Evolutionary conservation across 1,140 invertebrate species (phyloP).

Genomic region (Micrasema longulum): DNA sequence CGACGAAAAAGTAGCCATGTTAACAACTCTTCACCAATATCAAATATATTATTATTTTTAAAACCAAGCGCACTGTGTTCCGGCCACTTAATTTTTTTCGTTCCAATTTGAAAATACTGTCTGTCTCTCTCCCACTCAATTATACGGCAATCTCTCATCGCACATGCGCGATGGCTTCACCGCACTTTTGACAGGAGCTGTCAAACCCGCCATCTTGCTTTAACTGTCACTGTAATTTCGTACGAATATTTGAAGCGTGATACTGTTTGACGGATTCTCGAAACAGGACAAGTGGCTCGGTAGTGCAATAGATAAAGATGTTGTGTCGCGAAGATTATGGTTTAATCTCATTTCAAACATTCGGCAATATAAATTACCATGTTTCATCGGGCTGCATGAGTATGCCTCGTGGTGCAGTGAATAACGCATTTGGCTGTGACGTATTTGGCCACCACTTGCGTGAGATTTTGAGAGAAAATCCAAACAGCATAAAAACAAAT

Average conservation of each 20-base stretch:
- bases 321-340: too few species aligned
- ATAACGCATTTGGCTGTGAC: too few species aligned
- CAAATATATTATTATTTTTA: conserved; percentile 22
- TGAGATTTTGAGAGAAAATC: too few species aligned
- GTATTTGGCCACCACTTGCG: too few species aligned
- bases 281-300: too few species aligned
- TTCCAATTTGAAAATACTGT: conserved; percentile 6
- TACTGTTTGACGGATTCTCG: conserved; percentile 14
- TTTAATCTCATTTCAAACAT: too few species aligned
- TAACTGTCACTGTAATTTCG: conserved; percentile 27
- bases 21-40: conserved; percentile 30
- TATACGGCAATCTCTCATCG: conserved; percentile 48
- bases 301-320: too few species aligned
- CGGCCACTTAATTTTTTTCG: conserved; percentile 25
- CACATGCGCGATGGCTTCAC: conserved; percentile 42
- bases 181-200: conserved; percentile 36
- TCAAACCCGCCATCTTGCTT: conserved; percentile 28
- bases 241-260: conserved; percentile 23
- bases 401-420: too few species aligned
- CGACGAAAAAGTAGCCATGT: conserved; percentile 4
- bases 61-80: conserved; percentile 3
- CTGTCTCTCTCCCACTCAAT: conserved; percentile 51
- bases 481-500: too few species aligned
- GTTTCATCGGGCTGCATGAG: too few species aligned
- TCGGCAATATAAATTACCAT: too few species aligned